Conservation (phyloP, 2,888 invertebrate species). For the Crematogaster levior region DNA sequence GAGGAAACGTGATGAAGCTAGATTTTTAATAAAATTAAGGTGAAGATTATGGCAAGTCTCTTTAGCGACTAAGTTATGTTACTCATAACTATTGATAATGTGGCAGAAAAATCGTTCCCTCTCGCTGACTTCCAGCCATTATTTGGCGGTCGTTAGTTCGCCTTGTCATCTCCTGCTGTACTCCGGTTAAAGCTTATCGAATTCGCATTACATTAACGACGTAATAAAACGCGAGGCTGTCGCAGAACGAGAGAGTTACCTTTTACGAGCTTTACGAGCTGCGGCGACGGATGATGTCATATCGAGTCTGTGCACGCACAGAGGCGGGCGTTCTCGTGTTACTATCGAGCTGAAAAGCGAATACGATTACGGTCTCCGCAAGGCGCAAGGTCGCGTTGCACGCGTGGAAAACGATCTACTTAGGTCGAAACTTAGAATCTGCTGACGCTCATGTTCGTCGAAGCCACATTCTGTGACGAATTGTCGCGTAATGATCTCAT, state of each 20-base stretch:
- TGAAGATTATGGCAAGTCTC: background rate
- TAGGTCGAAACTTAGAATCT: background rate
- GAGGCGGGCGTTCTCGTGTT: slow-evolving; percentile 43
- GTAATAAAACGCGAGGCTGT: slow-evolving; percentile 33
- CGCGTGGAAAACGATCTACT: background rate
- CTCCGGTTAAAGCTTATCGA: slow-evolving; percentile 43
- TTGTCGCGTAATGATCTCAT: background rate
- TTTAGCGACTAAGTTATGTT: background rate
- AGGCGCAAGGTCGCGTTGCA: slow-evolving; percentile 64
- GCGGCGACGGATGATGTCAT: slow-evolving; percentile 61
- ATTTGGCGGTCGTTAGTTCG: slow-evolving; percentile 17
- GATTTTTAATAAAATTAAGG: background rate
- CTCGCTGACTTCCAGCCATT: background rate
- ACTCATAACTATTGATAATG: background rate
- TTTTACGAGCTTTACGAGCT: slow-evolving; percentile 59
- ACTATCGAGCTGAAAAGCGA: slow-evolving; percentile 63
- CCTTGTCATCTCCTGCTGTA: slow-evolving; percentile 1
- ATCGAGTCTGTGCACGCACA: slow-evolving; percentile 55
- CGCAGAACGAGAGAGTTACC: slow-evolving; percentile 36
- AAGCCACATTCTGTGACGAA: background rate
- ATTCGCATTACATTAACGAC: slow-evolving; percentile 37
- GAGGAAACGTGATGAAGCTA: background rate
- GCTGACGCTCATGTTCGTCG: background rate
- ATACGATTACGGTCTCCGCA: slow-evolving; percentile 57
- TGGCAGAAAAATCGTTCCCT: background rate